A percentile compares a stretch with the other conserved stretches of the same genome.
Evolutionary conservation across 2,113 vertebrate species (phyloP).

Genomic region (Cervus canadensis): DNA sequence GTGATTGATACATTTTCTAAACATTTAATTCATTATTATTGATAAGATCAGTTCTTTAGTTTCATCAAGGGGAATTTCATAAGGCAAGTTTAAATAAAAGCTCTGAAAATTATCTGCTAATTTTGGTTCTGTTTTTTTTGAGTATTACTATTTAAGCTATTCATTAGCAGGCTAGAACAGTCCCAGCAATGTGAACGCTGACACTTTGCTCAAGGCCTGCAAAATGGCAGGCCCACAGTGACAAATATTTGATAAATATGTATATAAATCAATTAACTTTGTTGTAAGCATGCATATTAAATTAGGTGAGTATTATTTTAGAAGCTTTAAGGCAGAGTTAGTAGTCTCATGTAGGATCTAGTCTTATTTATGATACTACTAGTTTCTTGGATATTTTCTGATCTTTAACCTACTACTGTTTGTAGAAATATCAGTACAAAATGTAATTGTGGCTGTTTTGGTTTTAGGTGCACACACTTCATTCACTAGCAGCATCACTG

Average conservation of each 20-base stretch:
- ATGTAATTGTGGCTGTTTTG: constrained; percentile 67
- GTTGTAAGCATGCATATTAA: not conserved
- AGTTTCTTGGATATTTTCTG: constrained; percentile 30
- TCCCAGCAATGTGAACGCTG: not conserved
- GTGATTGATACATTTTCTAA: constrained; percentile 34
- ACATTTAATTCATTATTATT: constrained; percentile 14
- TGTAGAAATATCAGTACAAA: constrained; percentile 40
- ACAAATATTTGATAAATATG: not conserved
- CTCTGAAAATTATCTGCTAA: not conserved
- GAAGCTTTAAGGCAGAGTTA: not conserved
- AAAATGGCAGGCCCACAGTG: not conserved
- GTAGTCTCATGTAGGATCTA: not conserved
- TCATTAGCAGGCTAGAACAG: not conserved
- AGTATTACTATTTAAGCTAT: not conserved
- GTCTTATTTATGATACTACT: not conserved
- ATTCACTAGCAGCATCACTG: constrained; percentile 96
- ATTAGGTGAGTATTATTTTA: not conserved
- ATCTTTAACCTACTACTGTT: constrained; percentile 33
- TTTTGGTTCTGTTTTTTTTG: not conserved
- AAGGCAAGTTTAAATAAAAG: constrained; percentile 18
- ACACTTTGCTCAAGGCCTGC: not conserved
- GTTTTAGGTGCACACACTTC: constrained; percentile 91
- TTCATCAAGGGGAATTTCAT: not conserved
- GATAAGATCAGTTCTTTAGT: constrained; percentile 6
- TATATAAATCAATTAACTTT: not conserved